phyloP scores from a whole-genome alignment of 2,113 vertebrate genomes.

The Brachyhypopomus occidentalis region DNA sequence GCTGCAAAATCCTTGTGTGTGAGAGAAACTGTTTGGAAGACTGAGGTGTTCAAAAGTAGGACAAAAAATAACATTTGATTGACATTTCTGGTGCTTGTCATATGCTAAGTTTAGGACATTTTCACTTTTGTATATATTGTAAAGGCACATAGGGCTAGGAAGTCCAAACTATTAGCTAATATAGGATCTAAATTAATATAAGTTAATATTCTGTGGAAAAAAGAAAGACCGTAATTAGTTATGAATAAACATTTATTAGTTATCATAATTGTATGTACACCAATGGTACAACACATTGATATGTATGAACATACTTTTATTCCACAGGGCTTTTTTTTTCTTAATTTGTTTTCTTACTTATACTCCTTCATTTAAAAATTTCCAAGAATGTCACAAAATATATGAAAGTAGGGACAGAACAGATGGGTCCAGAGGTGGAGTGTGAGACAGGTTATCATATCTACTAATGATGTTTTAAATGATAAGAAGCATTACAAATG shows the following conservation, averaged over 20 bases:
- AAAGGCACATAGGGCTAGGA: too few species aligned
- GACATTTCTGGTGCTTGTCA: too few species aligned
- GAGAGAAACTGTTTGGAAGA: too few species aligned
- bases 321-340: conserved; percentile 67
- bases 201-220: conserved; percentile 12
- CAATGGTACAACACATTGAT: conserved; percentile 92
- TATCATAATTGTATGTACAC: conserved; percentile 88
- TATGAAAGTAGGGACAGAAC: conserved; percentile 67
- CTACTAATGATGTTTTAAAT: conserved; percentile 50
- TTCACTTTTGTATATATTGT: too few species aligned
- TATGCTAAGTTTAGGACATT: too few species aligned
- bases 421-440: conserved; percentile 53
- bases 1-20: too few species aligned
- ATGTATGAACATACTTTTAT: conserved; percentile 80
- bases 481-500: conserved; percentile 52
- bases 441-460: conserved; percentile 56
- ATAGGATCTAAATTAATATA: too few species aligned
- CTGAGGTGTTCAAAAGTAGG: too few species aligned
- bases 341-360: conserved; percentile 64
- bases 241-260: conserved; percentile 97
- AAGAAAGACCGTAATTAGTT: conserved; percentile 72
- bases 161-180: not conserved
- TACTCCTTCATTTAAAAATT: conserved; percentile 70
- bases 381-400: conserved; percentile 77
- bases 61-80: too few species aligned